These are phyloP conservation scores for Silurus asotus DNA, from an alignment of 2,113 vertebrate species.

Conservation along the genomic window DNA sequence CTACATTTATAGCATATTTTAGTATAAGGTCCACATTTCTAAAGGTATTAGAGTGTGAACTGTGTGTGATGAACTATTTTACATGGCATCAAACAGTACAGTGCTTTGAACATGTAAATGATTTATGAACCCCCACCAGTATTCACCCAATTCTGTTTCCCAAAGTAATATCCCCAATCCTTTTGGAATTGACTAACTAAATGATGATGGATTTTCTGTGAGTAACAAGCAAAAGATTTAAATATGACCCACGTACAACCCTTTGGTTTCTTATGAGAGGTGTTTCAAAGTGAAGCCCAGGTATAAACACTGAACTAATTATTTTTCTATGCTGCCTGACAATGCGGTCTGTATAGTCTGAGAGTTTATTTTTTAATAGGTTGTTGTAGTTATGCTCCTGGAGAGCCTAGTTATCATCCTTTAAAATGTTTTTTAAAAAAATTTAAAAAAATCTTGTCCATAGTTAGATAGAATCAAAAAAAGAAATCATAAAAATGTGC, in stretches of 20 bases:
- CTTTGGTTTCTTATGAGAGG: not conserved
- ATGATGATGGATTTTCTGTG: not conserved
- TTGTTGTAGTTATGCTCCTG: not conserved
- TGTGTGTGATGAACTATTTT: not conserved
- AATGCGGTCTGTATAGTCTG: not conserved
- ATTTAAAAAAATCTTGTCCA: not conserved
- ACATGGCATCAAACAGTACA: not conserved
- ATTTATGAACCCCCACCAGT: not conserved
- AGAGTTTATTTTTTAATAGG: not conserved
- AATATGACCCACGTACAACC: not conserved
- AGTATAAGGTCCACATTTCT: not conserved
- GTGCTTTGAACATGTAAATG: not conserved
- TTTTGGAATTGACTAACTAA: not conserved
- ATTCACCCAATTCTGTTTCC: not conserved
- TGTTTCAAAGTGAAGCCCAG: not conserved
- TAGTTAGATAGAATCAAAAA: not conserved
- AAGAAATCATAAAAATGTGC: not conserved
- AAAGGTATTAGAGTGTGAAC: not conserved
- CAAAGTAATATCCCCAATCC: not conserved
- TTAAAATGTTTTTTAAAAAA: no score
- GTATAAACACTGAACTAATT: not conserved
- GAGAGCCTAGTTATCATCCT: not conserved
- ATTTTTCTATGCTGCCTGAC: not conserved
- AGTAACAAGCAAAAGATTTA: not conserved
- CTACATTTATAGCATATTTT: no score